Evolutionary conservation across 2,888 invertebrate species (phyloP), one percentile per base, ranked within the genome.

Genomic region (Trichogramma dendrolimi): DNA sequence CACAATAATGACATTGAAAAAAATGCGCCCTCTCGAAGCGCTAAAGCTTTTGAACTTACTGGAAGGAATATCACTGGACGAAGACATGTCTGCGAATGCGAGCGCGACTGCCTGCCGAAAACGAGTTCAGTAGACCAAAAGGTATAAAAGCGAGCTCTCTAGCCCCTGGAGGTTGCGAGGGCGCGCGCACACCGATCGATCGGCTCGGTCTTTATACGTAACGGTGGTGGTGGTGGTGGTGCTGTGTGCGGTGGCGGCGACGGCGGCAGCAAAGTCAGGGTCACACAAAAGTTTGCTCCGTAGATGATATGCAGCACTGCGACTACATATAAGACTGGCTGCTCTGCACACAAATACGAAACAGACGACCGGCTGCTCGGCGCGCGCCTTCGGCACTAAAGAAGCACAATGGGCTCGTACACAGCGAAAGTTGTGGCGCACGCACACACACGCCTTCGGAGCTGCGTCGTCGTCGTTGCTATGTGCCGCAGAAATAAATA

Each of bases 241-340:
- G n/a, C n/a, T n/a, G n/a, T n/a, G n/a, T n/a, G 43, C 44, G 14
- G 27, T 49, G 14, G 41, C 4, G 10, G 10, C 10, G 1, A 10
- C 55, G 11, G 42, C 11, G 5, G 49, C 11, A 42, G 40, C 59
- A 62, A 59, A 62, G 58, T 62, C 58, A 62, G 55, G 58, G 58
- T 44, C 55, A 58, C 27, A 27, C 27, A 27, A 27, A 27, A 27
- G 27, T 27, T 42, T 52, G 42, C 47, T 10, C 49, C 6, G 41
- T 7, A 27, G 42, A 41, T n/a, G 7, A 44, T 46, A 27, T 39
- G 54, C 10, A 6, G 10, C 10, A 10, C 7, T 39, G 5, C 27
- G 27, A 27, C 27, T 27, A 27, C 27, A 27, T 27, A 27, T 27
- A 27, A 27, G 27, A 27, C 27, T 27, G 27, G 27, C 27, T 27